These are phyloP conservation scores for Elaphurus davidianus DNA, from an alignment of 2,113 vertebrate genomes.

Conservation along the genomic window DNA sequence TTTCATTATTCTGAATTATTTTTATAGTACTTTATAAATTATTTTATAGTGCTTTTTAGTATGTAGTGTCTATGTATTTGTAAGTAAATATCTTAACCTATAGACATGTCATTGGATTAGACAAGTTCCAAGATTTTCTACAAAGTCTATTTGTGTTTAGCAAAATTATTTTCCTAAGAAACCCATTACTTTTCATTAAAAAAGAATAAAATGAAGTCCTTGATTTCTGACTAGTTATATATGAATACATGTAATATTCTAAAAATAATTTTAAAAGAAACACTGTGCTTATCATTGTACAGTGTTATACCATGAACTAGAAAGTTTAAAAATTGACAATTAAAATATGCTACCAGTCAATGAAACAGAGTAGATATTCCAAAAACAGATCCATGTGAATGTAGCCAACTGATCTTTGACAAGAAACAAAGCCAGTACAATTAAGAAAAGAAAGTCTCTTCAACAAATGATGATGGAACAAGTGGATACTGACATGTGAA, in stretches of 20 bases:
- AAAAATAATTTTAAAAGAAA: not conserved
- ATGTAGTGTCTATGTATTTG: not conserved
- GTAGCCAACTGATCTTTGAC: not conserved
- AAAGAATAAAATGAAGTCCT: not conserved
- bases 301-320: not conserved
- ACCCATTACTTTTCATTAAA: not conserved
- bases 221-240: not conserved
- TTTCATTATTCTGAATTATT: not conserved
- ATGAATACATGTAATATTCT: not conserved
- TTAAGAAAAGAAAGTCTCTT: not conserved
- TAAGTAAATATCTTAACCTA: not conserved
- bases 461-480: not conserved
- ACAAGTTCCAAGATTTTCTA: not conserved
- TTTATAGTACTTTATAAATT: not conserved
- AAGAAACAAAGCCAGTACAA: not conserved
- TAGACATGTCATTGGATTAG: not conserved
- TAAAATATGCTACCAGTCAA: not conserved
- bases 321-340: not conserved
- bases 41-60: not conserved
- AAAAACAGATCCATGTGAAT: not conserved
- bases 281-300: not conserved
- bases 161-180: not conserved
- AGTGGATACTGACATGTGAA: not conserved
- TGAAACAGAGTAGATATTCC: not conserved
- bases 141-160: not conserved